These are phyloP conservation scores for Sphenopsis melanotis DNA, from an alignment of 2,797 vertebrate species.

Conservation along the genomic window DNA sequence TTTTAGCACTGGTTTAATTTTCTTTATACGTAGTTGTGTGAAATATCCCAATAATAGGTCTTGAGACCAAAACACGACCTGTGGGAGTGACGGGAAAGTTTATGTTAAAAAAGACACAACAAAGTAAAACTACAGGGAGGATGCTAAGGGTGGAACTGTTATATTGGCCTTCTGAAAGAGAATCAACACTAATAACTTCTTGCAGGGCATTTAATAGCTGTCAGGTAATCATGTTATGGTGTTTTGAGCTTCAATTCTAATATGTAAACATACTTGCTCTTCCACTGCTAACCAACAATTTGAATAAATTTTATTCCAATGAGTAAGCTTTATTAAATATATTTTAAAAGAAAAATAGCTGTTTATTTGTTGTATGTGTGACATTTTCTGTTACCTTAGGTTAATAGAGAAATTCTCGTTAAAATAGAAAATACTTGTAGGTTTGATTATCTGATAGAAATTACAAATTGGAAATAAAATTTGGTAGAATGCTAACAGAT, in stretches of 20 bases:
- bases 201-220: slow-evolving; percentile 5
- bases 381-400: neutral
- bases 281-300: slow-evolving; percentile 14
- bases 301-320: slow-evolving; percentile 15
- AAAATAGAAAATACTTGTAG: neutral
- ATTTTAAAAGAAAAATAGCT: slow-evolving; percentile 4
- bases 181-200: neutral
- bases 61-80: neutral
- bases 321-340: neutral
- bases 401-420: neutral
- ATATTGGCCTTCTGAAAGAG: neutral
- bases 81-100: neutral
- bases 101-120: slow-evolving; percentile 1
- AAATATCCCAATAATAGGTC: neutral
- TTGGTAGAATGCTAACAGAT: neutral
- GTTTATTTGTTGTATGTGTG: neutral
- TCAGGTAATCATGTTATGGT: neutral
- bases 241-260: slow-evolving; percentile 6
- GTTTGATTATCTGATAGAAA: neutral
- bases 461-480: neutral
- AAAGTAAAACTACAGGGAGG: slow-evolving; percentile 6
- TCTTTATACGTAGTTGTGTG: neutral
- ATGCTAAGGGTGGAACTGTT: slow-evolving; percentile 25
- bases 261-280: slow-evolving; percentile 16
- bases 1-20: neutral